Base-by-base conservation (phyloP, 2,113 vertebrate species). In the Pterophyllum scalare region DNA sequence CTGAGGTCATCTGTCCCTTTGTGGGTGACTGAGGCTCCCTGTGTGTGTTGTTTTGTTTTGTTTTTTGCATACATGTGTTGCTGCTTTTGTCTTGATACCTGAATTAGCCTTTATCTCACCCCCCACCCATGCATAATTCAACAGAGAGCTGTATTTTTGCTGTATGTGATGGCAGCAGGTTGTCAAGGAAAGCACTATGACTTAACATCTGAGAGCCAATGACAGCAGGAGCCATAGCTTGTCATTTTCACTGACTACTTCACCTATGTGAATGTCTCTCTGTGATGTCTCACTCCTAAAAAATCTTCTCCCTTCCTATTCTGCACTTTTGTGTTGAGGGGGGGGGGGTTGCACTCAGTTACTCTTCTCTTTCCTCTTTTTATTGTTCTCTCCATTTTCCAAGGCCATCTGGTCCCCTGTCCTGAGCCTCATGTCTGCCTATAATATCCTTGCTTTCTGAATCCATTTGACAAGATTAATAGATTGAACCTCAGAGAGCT, bases 381-480 rank as follows among this genome's bases (percentile, higher is more conserved):
- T 54, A 85, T 64, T 79, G 81, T 90, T 83, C 56, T 33, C 74
- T 52, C 58, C 90, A 91, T 88, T 91, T 89, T 92, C 90, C 22
- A n/a, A 74, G 77, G 79, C 91, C 92, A 95, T 94, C 92, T 93
- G 92, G 60, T 80, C 84, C 60, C 82, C 75, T 52, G 79, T 87
- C 86, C 87, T 83, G 81, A 49, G 81, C 75, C 79, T 79, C 22
- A 9, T 80, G 87, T 88, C 90, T 72, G 86, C 87, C 87, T 88
- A 77, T 81, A 49, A 86, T 89, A 82, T 92, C 89, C 90, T 81
- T 86, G 62, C 85, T 80, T 84, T 78, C 82, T 72, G 86, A 91
- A 92, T 92, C 89, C 90, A 85, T 92, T 90, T 93, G 91, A 94
- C 88, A 92, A 92, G 93, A 94, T 93, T 93, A 94, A 91, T 83